These are phyloP conservation scores for Morpho achilles DNA, from an alignment of 2,888 invertebrate genomes.

Conservation along the genomic window DNA sequence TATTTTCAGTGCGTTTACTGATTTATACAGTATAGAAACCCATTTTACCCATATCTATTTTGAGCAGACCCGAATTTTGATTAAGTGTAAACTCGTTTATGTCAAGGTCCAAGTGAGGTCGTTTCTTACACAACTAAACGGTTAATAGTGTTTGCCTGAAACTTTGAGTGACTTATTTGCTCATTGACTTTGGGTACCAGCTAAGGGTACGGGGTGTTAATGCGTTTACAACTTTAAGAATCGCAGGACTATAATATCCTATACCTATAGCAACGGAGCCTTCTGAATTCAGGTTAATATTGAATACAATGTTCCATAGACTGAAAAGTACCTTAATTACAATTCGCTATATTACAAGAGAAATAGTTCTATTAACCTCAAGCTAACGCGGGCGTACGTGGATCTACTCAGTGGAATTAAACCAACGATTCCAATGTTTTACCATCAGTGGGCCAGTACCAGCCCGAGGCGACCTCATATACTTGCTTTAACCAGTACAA, in stretches of 20 bases:
- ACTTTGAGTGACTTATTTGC: slow-evolving; percentile 12
- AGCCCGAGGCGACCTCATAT: no score
- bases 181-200: slow-evolving; percentile 6
- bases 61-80: slow-evolving; percentile 69
- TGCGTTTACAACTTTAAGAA: slow-evolving; percentile 1
- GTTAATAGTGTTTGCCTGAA: slow-evolving; percentile 20
- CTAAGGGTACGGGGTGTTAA: background rate
- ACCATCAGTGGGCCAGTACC: no score
- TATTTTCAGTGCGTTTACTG: slow-evolving; percentile 6
- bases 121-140: slow-evolving; percentile 28
- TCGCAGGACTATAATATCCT: background rate
- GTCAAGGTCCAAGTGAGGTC: slow-evolving; percentile 32
- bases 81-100: slow-evolving; percentile 70
- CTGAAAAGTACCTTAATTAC: no score
- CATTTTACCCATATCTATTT: slow-evolving; percentile 22
- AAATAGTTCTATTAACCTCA: no score
- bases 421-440: no score
- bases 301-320: no score
- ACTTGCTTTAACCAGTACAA: no score
- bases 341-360: no score
- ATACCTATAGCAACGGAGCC: background rate
- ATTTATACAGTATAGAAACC: slow-evolving; percentile 10
- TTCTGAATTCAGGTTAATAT: no score
- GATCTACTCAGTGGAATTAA: no score
- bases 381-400: no score